Evolutionary conservation across 2,888 invertebrate genomes (phyloP), one percentile per base, ranked within the genome.

Genomic region (Amiota mariae): DNA sequence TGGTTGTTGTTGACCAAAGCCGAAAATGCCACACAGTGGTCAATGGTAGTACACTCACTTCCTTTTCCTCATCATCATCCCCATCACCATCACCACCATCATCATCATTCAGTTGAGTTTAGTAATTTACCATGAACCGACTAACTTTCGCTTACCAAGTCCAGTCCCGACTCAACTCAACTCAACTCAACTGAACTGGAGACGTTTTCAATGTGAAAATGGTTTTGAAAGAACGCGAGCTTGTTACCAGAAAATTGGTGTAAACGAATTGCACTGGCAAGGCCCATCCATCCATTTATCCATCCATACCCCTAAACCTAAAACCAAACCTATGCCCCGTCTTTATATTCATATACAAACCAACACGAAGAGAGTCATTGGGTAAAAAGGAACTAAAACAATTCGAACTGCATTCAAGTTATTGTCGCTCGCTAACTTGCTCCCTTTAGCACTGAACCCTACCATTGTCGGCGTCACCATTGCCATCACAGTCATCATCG

Each of bases 191-290:
- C n/a, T 59, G 15, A 3, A 18, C 67, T 46, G n/a, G n/a, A n/a
- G 47, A n/a, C 70, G 47, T 24, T 46, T 56, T 57, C 70, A 70
- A 70, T 56, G 56, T 36, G 36, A 36, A 36, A 36, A 36, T 36
- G 6, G 36, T 36, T 36, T 36, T 36, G 36, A 36, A 67, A 13
- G 15, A 64, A 64, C 47, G 72, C 66, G 8, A 12, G 84, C 85
- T 84, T 85, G 84, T 84, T 84, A 85, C 88, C 88, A 85, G 87
- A 84, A 88, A 89, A 88, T 88, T 89, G 88, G 89, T 88, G 88
- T 87, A 89, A 89, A 88, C 88, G 87, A 89, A 88, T 88, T 89
- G 88, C 85, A 85, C 36, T 66, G 47, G 18, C 46, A 64, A 47
- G 59, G 18, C 18, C 15, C 18, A 59, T 18, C 59, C 59, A 59